Conservation (phyloP, 2,113 vertebrate genomes). For the Aleadryas rufinucha region DNA sequence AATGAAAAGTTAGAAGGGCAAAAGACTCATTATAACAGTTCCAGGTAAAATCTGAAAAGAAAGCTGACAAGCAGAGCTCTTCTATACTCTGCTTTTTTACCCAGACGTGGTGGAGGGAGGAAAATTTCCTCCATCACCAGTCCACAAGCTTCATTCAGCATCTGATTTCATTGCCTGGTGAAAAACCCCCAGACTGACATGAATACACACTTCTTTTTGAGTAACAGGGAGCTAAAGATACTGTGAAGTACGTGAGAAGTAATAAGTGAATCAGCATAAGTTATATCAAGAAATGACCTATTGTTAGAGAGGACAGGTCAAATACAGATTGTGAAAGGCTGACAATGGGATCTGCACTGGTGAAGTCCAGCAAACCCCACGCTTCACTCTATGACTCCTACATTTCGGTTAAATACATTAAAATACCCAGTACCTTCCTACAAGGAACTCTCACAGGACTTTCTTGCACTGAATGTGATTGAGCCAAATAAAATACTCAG, state of each 20-base stretch:
- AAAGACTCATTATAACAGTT: slow-evolving; percentile 49
- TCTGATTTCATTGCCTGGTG: slow-evolving; percentile 73
- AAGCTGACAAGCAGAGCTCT: slow-evolving; percentile 80
- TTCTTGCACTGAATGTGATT: slow-evolving; percentile 61
- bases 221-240: not conserved
- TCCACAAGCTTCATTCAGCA: slow-evolving; percentile 74
- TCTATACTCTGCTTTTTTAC: slow-evolving; percentile 81
- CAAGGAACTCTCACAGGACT: slow-evolving; percentile 66
- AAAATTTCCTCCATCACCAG: slow-evolving; percentile 78
- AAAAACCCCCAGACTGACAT: not conserved
- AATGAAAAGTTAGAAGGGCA: not conserved
- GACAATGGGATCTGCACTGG: not conserved
- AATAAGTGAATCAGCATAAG: not conserved
- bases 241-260: not conserved
- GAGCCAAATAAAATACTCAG: slow-evolving; percentile 74
- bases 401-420: not conserved
- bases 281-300: not conserved
- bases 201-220: not conserved
- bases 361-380: not conserved
- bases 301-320: not conserved
- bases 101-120: slow-evolving; percentile 68
- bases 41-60: slow-evolving; percentile 85
- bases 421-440: slow-evolving; percentile 57
- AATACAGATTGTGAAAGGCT: not conserved
- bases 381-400: not conserved